phyloP scores from a whole-genome alignment of 2,888 invertebrate genomes.

The Agrilus cyanescens region DNA sequence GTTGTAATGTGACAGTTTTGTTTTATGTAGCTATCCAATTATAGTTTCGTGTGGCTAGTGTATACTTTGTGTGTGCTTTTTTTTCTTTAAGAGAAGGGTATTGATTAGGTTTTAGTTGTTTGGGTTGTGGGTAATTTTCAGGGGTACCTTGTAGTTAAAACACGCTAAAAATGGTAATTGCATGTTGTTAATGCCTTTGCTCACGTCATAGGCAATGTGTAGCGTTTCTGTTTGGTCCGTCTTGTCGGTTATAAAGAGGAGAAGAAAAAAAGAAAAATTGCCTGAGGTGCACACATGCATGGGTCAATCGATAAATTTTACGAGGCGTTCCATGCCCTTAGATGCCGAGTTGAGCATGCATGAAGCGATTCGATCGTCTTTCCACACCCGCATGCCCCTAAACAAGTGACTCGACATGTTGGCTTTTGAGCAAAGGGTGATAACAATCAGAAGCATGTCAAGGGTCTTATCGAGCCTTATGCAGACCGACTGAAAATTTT shows the following conservation, averaged over 20 bases:
- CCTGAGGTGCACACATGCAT: constrained; percentile 25
- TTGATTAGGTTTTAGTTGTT: no score
- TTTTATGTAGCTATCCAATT: no score
- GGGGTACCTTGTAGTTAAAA: no score
- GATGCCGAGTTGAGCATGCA: constrained; percentile 25
- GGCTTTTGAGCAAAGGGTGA: constrained; percentile 29
- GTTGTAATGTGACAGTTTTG: no score
- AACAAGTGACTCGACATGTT: constrained; percentile 17
- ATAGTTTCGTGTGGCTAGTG: no score
- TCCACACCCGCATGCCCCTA: constrained; percentile 14
- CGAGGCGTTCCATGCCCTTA: constrained; percentile 30
- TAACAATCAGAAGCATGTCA: constrained; percentile 30
- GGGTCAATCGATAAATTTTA: constrained; percentile 32
- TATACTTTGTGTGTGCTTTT: no score
- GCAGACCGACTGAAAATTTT: constrained; percentile 19
- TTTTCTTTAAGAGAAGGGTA: no score
- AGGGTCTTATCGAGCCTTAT: constrained; percentile 29
- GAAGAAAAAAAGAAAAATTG: constrained; percentile 19
- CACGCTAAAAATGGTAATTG: no score
- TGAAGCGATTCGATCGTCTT: constrained; percentile 26
- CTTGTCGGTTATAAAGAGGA: not conserved
- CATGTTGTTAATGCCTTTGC: no score
- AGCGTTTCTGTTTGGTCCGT: no score
- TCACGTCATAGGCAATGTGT: no score
- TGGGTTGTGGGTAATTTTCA: no score